phyloP scores from a whole-genome alignment of 2,113 vertebrate genomes.

The Chaetura pelagica region DNA sequence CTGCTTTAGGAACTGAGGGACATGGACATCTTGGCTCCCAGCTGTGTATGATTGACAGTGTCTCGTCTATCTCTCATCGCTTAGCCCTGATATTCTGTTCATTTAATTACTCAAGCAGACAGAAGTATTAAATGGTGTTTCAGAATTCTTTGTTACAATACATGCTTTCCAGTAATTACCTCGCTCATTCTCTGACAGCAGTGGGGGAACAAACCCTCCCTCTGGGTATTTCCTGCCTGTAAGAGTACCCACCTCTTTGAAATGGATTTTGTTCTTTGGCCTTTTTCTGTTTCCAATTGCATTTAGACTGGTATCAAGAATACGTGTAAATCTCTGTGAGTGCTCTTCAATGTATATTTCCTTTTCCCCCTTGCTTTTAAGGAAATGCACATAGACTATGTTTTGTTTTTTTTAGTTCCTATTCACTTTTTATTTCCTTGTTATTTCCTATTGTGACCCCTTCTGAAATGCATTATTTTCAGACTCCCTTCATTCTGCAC shows the following conservation, averaged over 20 bases:
- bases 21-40: background rate
- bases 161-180: slow-evolving; percentile 20
- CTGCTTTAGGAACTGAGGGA: background rate
- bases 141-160: background rate
- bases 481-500: background rate
- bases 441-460: background rate
- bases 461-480: background rate
- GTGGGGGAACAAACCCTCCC: background rate
- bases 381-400: background rate
- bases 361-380: background rate
- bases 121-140: slow-evolving; percentile 31
- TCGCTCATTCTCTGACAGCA: background rate
- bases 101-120: slow-evolving; percentile 34
- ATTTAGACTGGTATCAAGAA: background rate
- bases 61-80: accelerated
- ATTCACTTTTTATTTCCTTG: background rate
- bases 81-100: background rate
- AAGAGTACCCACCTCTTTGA: background rate
- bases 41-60: background rate
- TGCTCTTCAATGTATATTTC: background rate
- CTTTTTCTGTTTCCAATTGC: background rate
- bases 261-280: background rate
- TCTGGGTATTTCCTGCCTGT: background rate
- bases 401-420: background rate
- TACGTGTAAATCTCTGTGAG: background rate